Base-by-base conservation (phyloP, 2,113 vertebrate genomes). In the Nycticebus coucang region DNA sequence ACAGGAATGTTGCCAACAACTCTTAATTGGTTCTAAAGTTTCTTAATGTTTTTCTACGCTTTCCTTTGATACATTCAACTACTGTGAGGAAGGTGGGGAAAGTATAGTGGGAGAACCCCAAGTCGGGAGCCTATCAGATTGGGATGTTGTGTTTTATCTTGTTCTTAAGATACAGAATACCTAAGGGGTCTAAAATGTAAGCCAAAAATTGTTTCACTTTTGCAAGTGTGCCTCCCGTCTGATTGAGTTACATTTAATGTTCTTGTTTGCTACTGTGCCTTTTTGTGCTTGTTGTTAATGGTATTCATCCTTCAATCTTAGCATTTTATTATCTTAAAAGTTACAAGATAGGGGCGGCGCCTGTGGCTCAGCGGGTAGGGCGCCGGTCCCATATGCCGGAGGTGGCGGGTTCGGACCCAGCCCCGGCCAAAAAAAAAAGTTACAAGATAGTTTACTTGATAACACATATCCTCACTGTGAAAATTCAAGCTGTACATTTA, bases 251-350 rank as follows among this genome's bases (percentile, higher is more conserved):
- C 37, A 79, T 28, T 53, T 78, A 75, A 12, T 1, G 4, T 41
- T 90, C 64, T 55, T 69, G 50, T 62, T 66, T 83, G 37, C 57
- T 53, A 13, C 8, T 77, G 14, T 50, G 33, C 59, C 28, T 69
- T 72, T 64, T 35, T 92, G 59, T 59, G n/a, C 50, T 82, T n/a
- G 21, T n/a, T 5, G 53, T 37, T 86, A 66, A 87, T 59, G 24
- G 11, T 72, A 84, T 87, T 94, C 62, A 88, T 62, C 12, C n/a
- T 96, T 59, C 7, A 17, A 15, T 95, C 24, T 91, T 93, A 93
- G 78, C 55, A 55, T 37, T 53, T 92, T 89, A 33, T 62, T 28
- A 59, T 4, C 21, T 86, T 93, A 82, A 86, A 84, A 87, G 45
- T 72, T 84, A 22, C 17, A 3, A 50, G 45, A 50, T 50, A 50